Evolutionary conservation across 2,888 invertebrate genomes (phyloP).

Genomic region (Tinea semifulvella): DNA sequence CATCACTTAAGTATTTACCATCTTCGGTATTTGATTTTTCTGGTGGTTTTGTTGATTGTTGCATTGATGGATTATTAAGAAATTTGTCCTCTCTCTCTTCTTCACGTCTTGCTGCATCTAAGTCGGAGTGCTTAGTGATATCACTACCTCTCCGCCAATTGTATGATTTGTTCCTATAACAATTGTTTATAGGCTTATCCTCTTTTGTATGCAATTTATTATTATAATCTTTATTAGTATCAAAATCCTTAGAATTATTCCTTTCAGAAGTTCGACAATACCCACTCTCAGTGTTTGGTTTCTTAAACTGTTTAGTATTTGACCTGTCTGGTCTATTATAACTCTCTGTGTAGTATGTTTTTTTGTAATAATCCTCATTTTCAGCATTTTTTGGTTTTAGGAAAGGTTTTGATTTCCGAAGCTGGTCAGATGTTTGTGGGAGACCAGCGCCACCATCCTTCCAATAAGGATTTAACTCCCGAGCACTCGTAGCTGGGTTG

Average conservation of each 20-base stretch:
- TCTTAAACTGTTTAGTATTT: slow-evolving; percentile 11
- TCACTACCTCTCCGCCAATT: slow-evolving; percentile 15
- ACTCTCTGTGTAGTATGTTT: slow-evolving; percentile 18
- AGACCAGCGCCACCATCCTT: slow-evolving; percentile 88
- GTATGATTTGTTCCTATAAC: slow-evolving; percentile 15
- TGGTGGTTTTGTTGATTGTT: slow-evolving; percentile 19
- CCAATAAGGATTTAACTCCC: slow-evolving; percentile 94
- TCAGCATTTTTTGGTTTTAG: slow-evolving; percentile 44
- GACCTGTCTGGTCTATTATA: slow-evolving; percentile 13
- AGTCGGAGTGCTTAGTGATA: slow-evolving; percentile 10
- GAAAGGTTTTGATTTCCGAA: slow-evolving; percentile 41
- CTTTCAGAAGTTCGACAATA: neutral
- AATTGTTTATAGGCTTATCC: slow-evolving; percentile 18
- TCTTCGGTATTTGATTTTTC: slow-evolving; percentile 15
- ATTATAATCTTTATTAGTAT: too few species aligned
- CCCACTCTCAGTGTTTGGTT: slow-evolving; percentile 18
- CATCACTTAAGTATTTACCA: slow-evolving; percentile 70
- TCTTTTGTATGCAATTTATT: slow-evolving; percentile 14
- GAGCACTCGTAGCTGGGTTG: slow-evolving; percentile 69
- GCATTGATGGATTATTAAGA: too few species aligned
- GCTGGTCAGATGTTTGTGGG: slow-evolving; percentile 61
- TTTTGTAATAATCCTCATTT: slow-evolving; percentile 40
- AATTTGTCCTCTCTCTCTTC: neutral
- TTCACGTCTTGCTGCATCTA: slow-evolving; percentile 15
- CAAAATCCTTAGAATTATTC: neutral